Evolutionary conservation across 2,113 vertebrate species (phyloP).

Genomic region (Callaeas wilsoni): DNA sequence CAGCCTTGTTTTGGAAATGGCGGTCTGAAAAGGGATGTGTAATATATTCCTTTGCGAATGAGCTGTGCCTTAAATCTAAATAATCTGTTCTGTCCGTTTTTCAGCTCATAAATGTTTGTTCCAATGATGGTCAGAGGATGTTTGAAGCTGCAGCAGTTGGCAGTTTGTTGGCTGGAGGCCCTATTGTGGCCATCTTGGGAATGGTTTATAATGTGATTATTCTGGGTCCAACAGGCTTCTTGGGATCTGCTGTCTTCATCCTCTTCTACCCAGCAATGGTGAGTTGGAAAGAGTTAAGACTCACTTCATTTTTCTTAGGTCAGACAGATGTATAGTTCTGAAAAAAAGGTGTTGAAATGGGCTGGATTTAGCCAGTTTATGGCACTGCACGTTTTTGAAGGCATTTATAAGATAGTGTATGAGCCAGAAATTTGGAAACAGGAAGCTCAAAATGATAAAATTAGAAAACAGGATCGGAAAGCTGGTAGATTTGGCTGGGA

Average conservation of each 20-base stretch:
- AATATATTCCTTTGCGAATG: background rate
- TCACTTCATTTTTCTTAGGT: background rate
- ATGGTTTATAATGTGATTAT: constrained; percentile 87
- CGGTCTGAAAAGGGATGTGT: background rate
- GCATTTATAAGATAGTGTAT: background rate
- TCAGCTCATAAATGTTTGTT: constrained; percentile 90
- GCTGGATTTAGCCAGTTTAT: background rate
- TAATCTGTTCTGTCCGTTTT: background rate
- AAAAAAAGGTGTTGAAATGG: background rate
- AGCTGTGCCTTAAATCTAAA: background rate
- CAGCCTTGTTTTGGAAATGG: background rate
- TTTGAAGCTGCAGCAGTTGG: constrained; percentile 91
- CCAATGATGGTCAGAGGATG: constrained; percentile 89
- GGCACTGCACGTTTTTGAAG: background rate
- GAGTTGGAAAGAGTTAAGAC: constrained; percentile 48
- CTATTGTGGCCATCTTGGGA: constrained; percentile 86
- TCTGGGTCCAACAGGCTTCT: constrained; percentile 87
- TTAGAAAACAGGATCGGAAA: background rate
- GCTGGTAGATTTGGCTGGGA: background rate
- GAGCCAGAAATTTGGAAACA: background rate
- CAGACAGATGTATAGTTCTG: background rate
- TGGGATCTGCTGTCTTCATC: constrained; percentile 90
- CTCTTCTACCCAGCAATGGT: constrained; percentile 94
- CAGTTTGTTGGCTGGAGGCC: constrained; percentile 88
- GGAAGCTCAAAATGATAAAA: background rate